phyloP scores from a whole-genome alignment of 2,113 vertebrate genomes.

The Gnathonemus longibarbis region DNA sequence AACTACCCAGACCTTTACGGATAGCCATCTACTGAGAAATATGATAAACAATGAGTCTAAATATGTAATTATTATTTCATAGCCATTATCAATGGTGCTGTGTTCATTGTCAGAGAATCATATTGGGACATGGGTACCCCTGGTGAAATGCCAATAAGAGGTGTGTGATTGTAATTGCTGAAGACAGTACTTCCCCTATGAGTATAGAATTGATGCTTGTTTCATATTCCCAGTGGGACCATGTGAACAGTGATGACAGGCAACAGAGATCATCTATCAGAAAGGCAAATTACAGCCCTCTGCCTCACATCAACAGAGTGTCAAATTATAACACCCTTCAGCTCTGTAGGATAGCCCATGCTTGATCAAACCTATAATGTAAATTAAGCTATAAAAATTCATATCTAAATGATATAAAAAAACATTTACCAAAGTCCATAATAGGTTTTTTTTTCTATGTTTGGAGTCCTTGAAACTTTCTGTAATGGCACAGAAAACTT shows the following conservation, averaged over 20 bases:
- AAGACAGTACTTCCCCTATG: neutral
- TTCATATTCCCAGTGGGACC: conserved; percentile 1
- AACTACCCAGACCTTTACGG: neutral
- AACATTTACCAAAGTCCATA: neutral
- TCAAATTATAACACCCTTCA: neutral
- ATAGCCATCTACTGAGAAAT: neutral
- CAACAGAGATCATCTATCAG: neutral
- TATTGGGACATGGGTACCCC: neutral
- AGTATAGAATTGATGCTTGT: neutral
- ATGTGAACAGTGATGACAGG: neutral
- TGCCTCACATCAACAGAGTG: neutral
- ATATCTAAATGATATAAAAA: neutral
- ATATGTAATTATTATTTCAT: neutral
- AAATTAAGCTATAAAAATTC: neutral
- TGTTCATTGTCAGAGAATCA: neutral
- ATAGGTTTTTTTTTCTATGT: neutral
- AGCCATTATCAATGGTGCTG: neutral
- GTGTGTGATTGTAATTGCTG: neutral
- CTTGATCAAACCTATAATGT: neutral
- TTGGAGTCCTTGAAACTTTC: neutral
- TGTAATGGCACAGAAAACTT: neutral
- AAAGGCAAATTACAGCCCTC: neutral
- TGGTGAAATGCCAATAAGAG: neutral
- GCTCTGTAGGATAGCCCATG: neutral
- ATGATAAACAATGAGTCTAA: neutral